Conservation (phyloP, 2,113 vertebrate genomes). For the Myiozetetes cayanensis region DNA sequence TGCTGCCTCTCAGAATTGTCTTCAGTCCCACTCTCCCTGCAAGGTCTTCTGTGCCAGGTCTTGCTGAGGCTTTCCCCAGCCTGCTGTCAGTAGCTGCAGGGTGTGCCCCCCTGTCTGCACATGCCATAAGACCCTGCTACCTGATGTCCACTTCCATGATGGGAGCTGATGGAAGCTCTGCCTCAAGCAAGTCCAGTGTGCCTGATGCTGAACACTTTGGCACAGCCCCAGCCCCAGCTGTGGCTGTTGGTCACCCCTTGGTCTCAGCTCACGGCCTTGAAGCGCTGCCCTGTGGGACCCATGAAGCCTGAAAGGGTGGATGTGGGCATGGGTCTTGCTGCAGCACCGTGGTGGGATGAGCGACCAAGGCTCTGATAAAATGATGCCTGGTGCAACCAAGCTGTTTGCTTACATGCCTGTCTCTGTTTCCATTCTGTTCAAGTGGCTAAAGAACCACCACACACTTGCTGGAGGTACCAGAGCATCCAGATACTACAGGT, state of each 20-base stretch:
- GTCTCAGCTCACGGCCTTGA: background rate
- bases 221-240: background rate
- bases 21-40: background rate
- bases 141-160: accelerated
- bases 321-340: background rate
- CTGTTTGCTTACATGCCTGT: background rate
- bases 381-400: background rate
- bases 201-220: background rate
- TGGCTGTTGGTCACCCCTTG: background rate
- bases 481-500: background rate
- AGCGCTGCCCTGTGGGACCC: background rate
- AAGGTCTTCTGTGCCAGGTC: background rate
- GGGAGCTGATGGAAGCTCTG: background rate
- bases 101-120: background rate
- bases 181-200: accelerated
- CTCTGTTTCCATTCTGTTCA: background rate
- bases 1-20: background rate
- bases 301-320: background rate
- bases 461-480: background rate
- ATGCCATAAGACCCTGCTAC: background rate
- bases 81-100: background rate
- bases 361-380: background rate
- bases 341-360: background rate
- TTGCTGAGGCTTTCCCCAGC: background rate
- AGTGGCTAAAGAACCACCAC: background rate